Evolutionary conservation across 1,140 invertebrate species (phyloP).

Genomic region (Nylanderia fulva): DNA sequence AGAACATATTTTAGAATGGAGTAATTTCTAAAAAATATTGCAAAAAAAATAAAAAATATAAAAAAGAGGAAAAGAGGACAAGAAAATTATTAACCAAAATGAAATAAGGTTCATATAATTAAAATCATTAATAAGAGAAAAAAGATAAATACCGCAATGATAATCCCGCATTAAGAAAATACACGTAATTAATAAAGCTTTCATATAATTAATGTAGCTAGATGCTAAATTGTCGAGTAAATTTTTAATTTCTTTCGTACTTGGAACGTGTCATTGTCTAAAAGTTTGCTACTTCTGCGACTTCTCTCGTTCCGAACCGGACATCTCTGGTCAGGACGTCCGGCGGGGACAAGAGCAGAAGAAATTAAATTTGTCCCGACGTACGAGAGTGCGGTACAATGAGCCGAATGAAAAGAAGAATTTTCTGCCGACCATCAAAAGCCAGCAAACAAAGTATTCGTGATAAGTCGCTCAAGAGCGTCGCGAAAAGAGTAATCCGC

Average conservation of each 20-base stretch:
- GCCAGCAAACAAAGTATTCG: conserved; percentile 1
- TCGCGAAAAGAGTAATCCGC: not conserved
- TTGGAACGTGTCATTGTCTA: conserved; percentile 27
- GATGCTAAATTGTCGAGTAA: not conserved
- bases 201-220: not conserved
- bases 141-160: not conserved
- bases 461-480: not conserved
- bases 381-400: conserved; percentile 66
- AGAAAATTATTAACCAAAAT: not conserved
- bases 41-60: not conserved
- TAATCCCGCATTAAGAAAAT: not conserved
- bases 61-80: not conserved
- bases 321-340: conserved; percentile 50
- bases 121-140: not conserved
- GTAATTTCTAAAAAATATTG: not conserved
- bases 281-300: conserved; percentile 14
- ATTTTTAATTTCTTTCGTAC: conserved; percentile 37
- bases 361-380: conserved; percentile 77
- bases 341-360: conserved; percentile 37
- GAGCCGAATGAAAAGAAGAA: conserved; percentile 62
- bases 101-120: not conserved
- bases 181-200: not conserved
- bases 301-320: conserved; percentile 8
- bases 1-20: not conserved
- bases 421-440: conserved; percentile 58